A percentile compares a stretch with the other conserved stretches of the same genome.
phyloP scores from a whole-genome alignment of 2,888 invertebrate genomes.

The Allacma fusca region DNA sequence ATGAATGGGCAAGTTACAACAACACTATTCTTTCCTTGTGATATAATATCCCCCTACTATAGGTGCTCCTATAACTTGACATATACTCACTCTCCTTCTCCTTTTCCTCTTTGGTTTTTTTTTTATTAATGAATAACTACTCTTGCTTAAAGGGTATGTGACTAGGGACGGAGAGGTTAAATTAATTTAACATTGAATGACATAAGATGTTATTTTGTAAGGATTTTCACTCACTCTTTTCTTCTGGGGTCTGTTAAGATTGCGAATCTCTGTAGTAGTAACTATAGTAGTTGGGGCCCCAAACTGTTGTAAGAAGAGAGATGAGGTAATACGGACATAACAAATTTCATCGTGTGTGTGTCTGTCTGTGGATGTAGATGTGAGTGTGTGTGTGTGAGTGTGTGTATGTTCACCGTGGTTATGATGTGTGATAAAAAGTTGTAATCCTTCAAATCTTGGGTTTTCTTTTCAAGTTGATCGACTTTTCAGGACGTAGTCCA shows the following conservation, averaged over 20 bases:
- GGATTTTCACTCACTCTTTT: background rate
- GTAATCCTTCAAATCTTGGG: constrained; percentile 25
- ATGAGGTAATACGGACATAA: constrained; percentile 3
- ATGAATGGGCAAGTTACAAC: background rate
- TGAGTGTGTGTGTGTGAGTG: background rate
- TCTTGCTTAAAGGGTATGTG: background rate
- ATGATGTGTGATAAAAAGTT: constrained; percentile 14
- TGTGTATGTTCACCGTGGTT: background rate
- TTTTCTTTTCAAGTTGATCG: constrained; percentile 29
- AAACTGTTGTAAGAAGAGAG: constrained; percentile 3
- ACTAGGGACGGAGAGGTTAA: constrained; percentile 18
- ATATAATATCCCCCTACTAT: too few species aligned
- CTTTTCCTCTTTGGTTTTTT: too few species aligned
- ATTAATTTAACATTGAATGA: constrained; percentile 31
- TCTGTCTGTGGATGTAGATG: too few species aligned
- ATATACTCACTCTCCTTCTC: too few species aligned
- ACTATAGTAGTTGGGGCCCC: background rate
- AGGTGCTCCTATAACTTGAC: too few species aligned
- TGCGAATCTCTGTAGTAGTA: background rate
- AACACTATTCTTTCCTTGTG: too few species aligned
- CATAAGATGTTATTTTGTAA: constrained; percentile 25
- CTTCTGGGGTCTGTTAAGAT: background rate
- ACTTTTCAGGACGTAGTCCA: background rate
- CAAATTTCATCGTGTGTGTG: background rate
- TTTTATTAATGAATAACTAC: background rate